A percentile compares a stretch with the other conserved stretches of the same genome.
phyloP scores from a whole-genome alignment of 2,888 invertebrate genomes.

The Mycalesis mineus region DNA sequence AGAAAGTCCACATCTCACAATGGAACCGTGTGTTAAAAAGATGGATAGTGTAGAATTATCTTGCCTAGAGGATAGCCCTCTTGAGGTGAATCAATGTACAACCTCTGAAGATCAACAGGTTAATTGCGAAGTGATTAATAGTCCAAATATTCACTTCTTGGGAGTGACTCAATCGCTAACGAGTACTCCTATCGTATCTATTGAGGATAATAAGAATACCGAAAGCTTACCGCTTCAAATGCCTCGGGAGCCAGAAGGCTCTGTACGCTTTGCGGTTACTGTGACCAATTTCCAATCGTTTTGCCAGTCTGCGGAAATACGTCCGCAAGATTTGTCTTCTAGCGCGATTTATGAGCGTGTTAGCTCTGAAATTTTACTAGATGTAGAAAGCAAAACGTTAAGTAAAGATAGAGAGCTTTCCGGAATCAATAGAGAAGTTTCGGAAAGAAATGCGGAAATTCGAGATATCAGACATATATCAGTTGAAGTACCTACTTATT shows the following conservation, averaged over 20 bases:
- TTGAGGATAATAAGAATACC: conserved; percentile 33
- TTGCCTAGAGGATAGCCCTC: conserved; percentile 50
- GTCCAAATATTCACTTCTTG: conserved; percentile 48
- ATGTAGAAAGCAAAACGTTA: conserved; percentile 42
- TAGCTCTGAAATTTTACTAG: conserved; percentile 42
- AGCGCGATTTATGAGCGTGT: conserved; percentile 34
- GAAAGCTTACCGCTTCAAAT: conserved; percentile 46
- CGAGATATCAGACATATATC: conserved; percentile 33
- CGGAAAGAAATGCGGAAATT: neutral
- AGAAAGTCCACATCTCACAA: conserved; percentile 42
- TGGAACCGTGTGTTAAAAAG: conserved; percentile 49
- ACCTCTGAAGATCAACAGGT: conserved; percentile 33
- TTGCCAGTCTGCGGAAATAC: conserved; percentile 52
- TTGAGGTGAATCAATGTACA: conserved; percentile 38
- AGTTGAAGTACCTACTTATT: conserved; percentile 50
- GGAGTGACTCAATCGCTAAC: conserved; percentile 56
- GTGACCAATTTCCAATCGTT: conserved; percentile 54
- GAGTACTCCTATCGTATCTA: conserved; percentile 56
- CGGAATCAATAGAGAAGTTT: neutral
- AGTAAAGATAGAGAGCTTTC: conserved; percentile 26
- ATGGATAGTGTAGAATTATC: conserved; percentile 66
- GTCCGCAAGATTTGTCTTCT: conserved; percentile 53
- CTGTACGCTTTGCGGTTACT: conserved; percentile 31
- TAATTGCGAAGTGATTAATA: conserved; percentile 38
- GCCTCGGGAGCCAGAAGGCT: conserved; percentile 37